phyloP scores from a whole-genome alignment of 2,888 invertebrate species.

The Dolomedes plantarius region DNA sequence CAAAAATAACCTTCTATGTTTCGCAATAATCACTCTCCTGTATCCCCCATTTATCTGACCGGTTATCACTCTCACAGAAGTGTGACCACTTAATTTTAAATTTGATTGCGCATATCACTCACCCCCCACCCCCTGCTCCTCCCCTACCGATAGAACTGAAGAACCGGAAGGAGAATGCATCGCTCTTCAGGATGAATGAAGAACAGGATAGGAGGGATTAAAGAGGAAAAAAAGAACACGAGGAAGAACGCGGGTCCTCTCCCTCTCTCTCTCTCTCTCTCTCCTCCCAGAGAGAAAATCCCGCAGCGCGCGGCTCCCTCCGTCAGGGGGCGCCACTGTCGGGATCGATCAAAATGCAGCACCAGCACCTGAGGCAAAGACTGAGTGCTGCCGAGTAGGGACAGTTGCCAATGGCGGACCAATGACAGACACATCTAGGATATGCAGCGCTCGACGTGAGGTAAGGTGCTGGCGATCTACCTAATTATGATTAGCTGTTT shows the following conservation, averaged over 20 bases:
- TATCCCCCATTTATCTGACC: no score
- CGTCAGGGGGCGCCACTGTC: neutral
- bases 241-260: neutral
- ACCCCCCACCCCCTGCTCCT: no score
- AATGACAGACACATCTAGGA: neutral
- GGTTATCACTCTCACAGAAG: no score
- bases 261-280: no score
- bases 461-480: neutral
- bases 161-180: no score
- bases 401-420: neutral
- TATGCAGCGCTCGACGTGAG: neutral
- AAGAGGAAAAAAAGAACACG: neutral
- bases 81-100: no score
- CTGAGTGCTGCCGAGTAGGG: neutral
- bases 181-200: neutral
- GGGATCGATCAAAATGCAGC: neutral
- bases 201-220: neutral
- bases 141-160: no score
- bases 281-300: neutral
- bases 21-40: no score
- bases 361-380: slow-evolving; percentile 5
- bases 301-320: neutral
- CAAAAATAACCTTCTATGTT: no score
- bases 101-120: no score
- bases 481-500: neutral